Base-by-base conservation (phyloP, 2,888 invertebrate species). In the Pollenia labialis region DNA sequence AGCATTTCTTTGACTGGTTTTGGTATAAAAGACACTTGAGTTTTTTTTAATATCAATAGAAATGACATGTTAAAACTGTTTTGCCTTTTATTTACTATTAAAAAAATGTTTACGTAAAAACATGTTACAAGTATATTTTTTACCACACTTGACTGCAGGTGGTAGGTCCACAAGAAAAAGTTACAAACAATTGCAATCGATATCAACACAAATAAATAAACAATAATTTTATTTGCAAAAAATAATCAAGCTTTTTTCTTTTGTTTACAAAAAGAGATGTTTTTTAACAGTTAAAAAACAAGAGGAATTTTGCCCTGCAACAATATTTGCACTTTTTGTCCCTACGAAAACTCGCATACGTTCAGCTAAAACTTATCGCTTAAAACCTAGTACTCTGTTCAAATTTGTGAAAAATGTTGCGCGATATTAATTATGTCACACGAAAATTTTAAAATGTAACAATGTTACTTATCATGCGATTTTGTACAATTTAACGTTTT, bases 51-150 rank as follows among this genome's bases (percentile, higher is more conserved):
- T 64, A 66, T 81, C 48, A 60, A 81, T 50, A 42, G 18, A 80
- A 80, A 71, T 75, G 60, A 69, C 46, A 72, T 50, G 48, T 72
- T 48, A 68, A 76, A 44, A 76, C 50, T 76, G 84, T 32, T 23
- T 81, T 83, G 60, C 7, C 32, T 40, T 74, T 50, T 50, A 18
- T 32, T 32, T 48, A 62, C 40, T 52, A 23, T 46, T 72, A 18
- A 52, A n/a, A n/a, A 46, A 16, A 23, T 18, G 9, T 7, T 40
- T 44, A 23, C 23, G 68, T 81, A 71, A 50, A 50, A 81, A 72
- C 68, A 54, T 85, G 85, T 79, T 68, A 48, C 32, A 32, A 14
- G 8, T 48, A 6, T 32, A 32, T 32, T 32, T 32, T 32, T 23
- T 48, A 8, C 7, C 44, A 54, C 46, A 66, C n/a, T 54, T 64